A percentile compares a stretch with the other conserved stretches of the same genome.
Evolutionary conservation across 1,140 invertebrate genomes (phyloP).

Genomic region (Drosophila persimilis): DNA sequence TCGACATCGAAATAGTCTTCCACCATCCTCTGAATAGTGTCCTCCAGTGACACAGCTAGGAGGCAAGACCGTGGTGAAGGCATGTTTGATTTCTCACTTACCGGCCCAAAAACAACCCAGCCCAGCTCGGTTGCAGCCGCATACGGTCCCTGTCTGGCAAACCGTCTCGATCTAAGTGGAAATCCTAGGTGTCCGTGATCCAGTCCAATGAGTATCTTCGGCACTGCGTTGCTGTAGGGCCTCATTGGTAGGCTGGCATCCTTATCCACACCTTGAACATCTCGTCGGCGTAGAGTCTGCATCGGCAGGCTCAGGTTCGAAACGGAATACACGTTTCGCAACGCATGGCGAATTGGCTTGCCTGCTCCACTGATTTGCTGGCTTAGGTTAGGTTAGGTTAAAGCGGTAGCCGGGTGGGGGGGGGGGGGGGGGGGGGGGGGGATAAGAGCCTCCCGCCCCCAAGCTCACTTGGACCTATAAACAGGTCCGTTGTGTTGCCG

Average conservation of each 20-base stretch:
- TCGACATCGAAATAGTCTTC: too few relatives aligned
- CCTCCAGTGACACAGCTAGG: constrained; percentile 11
- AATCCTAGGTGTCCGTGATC: constrained; percentile 1
- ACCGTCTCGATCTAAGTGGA: background rate
- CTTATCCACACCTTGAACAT: background rate
- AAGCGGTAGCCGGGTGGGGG: too few relatives aligned
- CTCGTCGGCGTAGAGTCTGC: constrained; percentile 3
- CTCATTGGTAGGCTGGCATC: too few relatives aligned
- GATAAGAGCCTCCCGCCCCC: too few relatives aligned
- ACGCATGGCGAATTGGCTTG: background rate
- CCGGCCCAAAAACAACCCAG: background rate
- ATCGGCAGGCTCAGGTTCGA: constrained; percentile 18
- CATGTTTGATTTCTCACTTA: background rate
- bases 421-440: too few relatives aligned
- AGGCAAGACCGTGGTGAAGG: constrained; percentile 1
- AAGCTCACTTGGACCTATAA: too few relatives aligned
- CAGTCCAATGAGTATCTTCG: too few relatives aligned
- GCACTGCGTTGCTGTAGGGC: too few relatives aligned
- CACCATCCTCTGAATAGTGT: background rate
- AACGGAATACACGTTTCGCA: constrained; percentile 5
- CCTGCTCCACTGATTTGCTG: constrained; percentile 11
- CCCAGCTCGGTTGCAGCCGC: constrained; percentile 2
- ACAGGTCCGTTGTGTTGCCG: too few relatives aligned
- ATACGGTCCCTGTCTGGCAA: background rate
- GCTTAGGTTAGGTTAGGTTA: too few relatives aligned